phyloP scores from a whole-genome alignment of 1,140 invertebrate species.

The Bombus confusus region DNA sequence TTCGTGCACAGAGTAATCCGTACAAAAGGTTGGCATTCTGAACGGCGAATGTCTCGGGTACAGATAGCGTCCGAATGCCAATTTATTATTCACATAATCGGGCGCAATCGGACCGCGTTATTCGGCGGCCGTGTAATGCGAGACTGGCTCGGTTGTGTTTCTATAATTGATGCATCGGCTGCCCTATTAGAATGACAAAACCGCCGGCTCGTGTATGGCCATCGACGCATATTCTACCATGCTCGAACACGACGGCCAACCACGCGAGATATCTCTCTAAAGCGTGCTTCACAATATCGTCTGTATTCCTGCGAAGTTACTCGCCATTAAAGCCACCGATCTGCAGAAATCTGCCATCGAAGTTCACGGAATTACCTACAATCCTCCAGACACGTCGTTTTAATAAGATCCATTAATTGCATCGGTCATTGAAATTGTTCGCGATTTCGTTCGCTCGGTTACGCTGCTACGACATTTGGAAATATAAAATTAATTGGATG shows the following conservation, averaged over 20 bases:
- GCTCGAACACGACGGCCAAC: slow-evolving; percentile 48
- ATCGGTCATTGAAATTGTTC: too few species aligned
- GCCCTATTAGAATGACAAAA: slow-evolving; percentile 78
- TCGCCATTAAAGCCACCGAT: slow-evolving; percentile 16
- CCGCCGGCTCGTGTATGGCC: slow-evolving; percentile 61
- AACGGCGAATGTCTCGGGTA: slow-evolving; percentile 56
- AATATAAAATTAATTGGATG: background rate
- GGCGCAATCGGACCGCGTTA: slow-evolving; percentile 72
- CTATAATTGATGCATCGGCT: slow-evolving; percentile 79
- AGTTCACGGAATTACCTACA: slow-evolving; percentile 39
- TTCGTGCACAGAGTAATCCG: background rate
- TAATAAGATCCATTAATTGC: background rate
- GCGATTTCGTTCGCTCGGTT: background rate
- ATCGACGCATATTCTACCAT: slow-evolving; percentile 55
- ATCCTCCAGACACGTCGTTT: slow-evolving; percentile 7
- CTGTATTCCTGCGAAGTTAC: slow-evolving; percentile 29
- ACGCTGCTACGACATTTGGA: background rate
- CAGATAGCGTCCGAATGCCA: slow-evolving; percentile 62
- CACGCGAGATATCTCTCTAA: slow-evolving; percentile 31
- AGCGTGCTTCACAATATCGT: slow-evolving; percentile 34
- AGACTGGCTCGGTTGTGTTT: slow-evolving; percentile 69
- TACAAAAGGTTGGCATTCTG: slow-evolving; percentile 41
- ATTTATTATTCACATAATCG: slow-evolving; percentile 79
- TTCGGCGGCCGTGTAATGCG: slow-evolving; percentile 70
- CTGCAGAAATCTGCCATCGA: background rate